phyloP scores from a whole-genome alignment of 1,140 invertebrate species.

The Wiebesia pumilae region DNA sequence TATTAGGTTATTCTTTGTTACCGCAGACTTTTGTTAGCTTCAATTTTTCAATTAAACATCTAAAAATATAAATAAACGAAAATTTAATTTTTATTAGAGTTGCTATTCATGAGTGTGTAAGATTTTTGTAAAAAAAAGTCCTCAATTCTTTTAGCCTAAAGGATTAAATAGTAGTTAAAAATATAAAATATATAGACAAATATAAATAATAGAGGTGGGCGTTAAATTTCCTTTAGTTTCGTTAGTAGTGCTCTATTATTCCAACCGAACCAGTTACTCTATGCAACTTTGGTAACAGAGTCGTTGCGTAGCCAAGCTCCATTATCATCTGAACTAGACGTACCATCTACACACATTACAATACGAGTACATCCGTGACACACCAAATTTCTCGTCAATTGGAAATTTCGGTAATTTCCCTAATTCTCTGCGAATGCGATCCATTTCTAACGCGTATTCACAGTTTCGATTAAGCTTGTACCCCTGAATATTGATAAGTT shows the following conservation, averaged over 20 bases:
- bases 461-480: not conserved
- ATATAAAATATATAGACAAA: not conserved
- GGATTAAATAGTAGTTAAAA: not conserved
- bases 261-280: not conserved
- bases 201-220: not conserved
- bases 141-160: too few species aligned
- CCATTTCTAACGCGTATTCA: not conserved
- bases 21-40: too few species aligned
- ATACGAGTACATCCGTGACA: constrained; percentile 7
- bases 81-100: too few species aligned
- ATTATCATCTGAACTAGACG: constrained; percentile 2
- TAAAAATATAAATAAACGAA: too few species aligned
- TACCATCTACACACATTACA: not conserved
- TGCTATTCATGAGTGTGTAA: too few species aligned
- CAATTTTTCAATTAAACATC: too few species aligned
- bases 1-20: too few species aligned
- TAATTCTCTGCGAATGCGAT: constrained; percentile 22
- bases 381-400: constrained; percentile 38
- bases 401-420: constrained; percentile 42
- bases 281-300: not conserved
- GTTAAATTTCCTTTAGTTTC: not conserved
- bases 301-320: not conserved
- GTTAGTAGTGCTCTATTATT: not conserved
- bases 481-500: not conserved
- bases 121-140: too few species aligned